Evolutionary conservation across 2,888 invertebrate species (phyloP).

Genomic region (Lasioglossum villosulum): DNA sequence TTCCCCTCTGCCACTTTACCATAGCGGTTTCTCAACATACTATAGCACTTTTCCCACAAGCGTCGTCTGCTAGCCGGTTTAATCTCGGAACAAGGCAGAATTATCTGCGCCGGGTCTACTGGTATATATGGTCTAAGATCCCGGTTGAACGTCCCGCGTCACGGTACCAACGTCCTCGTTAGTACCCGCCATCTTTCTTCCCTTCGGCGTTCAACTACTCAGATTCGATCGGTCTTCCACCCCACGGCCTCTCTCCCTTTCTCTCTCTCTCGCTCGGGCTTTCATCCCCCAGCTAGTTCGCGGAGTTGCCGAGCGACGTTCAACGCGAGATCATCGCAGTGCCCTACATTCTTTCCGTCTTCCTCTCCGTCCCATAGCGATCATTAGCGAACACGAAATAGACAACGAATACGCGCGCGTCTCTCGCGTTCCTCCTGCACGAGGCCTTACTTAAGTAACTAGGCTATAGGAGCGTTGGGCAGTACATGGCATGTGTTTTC

Average conservation of each 20-base stretch:
- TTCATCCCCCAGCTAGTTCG: constrained; percentile 26
- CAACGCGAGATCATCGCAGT: constrained; percentile 43
- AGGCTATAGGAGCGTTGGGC: constrained; percentile 70
- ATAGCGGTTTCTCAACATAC: too few species aligned
- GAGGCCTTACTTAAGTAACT: constrained; percentile 64
- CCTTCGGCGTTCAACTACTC: constrained; percentile 17
- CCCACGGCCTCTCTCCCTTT: neutral
- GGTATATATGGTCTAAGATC: too few species aligned
- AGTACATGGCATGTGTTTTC: constrained; percentile 60
- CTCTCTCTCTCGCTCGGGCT: neutral
- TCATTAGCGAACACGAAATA: constrained; percentile 56
- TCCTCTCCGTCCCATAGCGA: constrained; percentile 17
- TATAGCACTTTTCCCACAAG: too few species aligned
- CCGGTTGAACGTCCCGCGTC: constrained; percentile 38
- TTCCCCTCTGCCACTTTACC: too few species aligned
- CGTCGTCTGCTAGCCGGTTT: too few species aligned
- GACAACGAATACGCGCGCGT: constrained; percentile 39
- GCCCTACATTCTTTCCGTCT: constrained; percentile 32
- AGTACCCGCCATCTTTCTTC: constrained; percentile 3
- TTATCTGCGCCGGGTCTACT: too few species aligned
- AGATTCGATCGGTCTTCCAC: constrained; percentile 22
- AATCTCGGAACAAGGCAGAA: too few species aligned
- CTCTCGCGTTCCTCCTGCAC: constrained; percentile 42
- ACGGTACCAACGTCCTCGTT: constrained; percentile 24
- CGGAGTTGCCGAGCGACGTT: constrained; percentile 36